Evolutionary conservation across 2,113 vertebrate genomes (phyloP).

Genomic region (Siphamia tubifer): DNA sequence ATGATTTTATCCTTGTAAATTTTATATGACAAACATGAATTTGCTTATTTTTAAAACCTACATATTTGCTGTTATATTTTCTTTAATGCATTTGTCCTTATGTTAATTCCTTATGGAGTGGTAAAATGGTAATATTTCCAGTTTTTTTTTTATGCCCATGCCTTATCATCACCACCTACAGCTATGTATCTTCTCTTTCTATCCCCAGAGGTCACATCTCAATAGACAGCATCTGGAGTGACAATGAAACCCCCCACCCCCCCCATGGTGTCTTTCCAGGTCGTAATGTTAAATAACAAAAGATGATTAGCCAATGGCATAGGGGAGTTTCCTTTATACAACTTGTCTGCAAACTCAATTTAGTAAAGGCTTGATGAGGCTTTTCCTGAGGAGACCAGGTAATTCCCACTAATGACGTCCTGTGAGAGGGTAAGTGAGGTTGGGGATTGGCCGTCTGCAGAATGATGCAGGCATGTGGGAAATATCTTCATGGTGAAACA

Average conservation of each 20-base stretch:
- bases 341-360: slow-evolving; percentile 50
- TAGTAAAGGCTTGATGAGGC: slow-evolving; percentile 42
- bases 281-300: slow-evolving; percentile 36
- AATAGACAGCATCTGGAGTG: background rate
- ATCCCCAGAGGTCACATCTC: background rate
- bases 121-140: background rate
- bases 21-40: too few species aligned
- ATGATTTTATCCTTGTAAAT: too few species aligned
- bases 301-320: slow-evolving; percentile 29
- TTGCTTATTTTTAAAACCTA: too few species aligned
- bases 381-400: slow-evolving; percentile 51
- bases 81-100: too few species aligned
- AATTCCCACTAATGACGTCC: slow-evolving; percentile 57
- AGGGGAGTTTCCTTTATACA: slow-evolving; percentile 19
- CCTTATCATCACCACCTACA: background rate
- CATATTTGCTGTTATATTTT: too few species aligned
- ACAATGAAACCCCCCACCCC: slow-evolving; percentile 10
- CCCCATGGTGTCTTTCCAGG: background rate
- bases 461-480: slow-evolving; percentile 8
- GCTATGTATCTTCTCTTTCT: slow-evolving; percentile 5
- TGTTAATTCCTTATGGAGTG: too few species aligned
- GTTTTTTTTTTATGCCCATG: background rate
- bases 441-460: slow-evolving; percentile 17
- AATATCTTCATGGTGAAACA: slow-evolving; percentile 14
- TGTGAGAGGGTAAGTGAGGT: slow-evolving; percentile 11